phyloP scores from a whole-genome alignment of 2,888 invertebrate genomes.

The Nemoura dubitans region DNA sequence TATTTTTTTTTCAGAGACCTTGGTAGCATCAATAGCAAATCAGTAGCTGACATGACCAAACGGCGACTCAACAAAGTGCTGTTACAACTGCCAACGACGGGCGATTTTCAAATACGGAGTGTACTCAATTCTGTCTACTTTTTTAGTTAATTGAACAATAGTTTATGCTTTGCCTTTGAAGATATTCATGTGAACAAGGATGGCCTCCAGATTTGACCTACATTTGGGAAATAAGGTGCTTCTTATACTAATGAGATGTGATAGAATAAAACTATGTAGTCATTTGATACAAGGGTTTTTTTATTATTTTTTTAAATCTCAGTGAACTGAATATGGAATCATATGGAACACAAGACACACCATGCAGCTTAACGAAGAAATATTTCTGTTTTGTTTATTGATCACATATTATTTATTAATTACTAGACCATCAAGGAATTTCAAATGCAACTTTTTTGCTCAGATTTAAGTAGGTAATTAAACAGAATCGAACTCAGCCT shows the following conservation, averaged over 20 bases:
- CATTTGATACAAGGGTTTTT: background rate
- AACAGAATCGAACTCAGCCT: background rate
- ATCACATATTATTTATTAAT: too few species aligned
- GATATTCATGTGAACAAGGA: background rate
- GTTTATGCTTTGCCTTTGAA: background rate
- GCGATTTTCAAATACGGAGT: slow-evolving; percentile 77
- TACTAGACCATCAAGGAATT: too few species aligned
- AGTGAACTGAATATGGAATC: too few species aligned
- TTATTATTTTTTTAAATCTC: too few species aligned
- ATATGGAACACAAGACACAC: too few species aligned
- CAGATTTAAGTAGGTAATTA: too few species aligned
- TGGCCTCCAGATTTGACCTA: too few species aligned
- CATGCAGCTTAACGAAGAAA: too few species aligned
- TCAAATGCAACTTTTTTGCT: too few species aligned
- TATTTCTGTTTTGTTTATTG: too few species aligned
- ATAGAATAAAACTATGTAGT: slow-evolving; percentile 23
- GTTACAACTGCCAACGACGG: slow-evolving; percentile 74
- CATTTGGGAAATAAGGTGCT: background rate
- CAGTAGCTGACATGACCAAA: slow-evolving; percentile 66
- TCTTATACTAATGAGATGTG: background rate
- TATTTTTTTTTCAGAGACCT: slow-evolving; percentile 61
- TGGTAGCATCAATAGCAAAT: slow-evolving; percentile 60
- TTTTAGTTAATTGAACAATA: slow-evolving; percentile 72
- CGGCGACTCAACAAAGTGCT: slow-evolving; percentile 71
- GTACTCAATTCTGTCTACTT: slow-evolving; percentile 85